Conservation (phyloP, 2,113 vertebrate genomes). For the Garra rufa region DNA sequence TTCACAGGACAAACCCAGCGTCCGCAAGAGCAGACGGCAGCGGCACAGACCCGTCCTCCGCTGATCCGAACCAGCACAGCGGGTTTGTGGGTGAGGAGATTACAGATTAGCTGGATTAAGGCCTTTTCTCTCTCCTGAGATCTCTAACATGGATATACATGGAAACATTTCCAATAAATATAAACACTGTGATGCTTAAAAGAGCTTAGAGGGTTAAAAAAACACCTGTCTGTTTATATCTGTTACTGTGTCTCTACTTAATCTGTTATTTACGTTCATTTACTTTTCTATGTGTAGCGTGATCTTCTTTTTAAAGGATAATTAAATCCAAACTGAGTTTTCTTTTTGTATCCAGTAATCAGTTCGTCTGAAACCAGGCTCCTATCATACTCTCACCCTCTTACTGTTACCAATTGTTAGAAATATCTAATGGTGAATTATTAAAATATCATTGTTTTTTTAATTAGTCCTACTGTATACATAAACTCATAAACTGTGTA, state of each 20-base stretch:
- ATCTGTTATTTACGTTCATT: not conserved
- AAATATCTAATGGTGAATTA: not conserved
- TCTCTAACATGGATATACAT: not conserved
- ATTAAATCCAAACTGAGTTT: not conserved
- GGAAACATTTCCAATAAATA: constrained; percentile 15
- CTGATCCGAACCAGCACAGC: constrained; percentile 75
- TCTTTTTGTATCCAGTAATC: not conserved
- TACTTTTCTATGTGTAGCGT: not conserved
- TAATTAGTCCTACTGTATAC: not conserved
- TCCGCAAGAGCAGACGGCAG: constrained; percentile 58
- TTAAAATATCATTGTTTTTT: not conserved
- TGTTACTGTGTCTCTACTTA: not conserved
- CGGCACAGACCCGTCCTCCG: constrained; percentile 62
- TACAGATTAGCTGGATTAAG: constrained; percentile 56
- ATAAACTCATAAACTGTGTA: not conserved
- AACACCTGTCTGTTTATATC: not conserved
- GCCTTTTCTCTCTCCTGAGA: constrained; percentile 32
- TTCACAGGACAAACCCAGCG: constrained; percentile 66
- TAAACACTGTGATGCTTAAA: not conserved
- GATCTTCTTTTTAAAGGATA: not conserved
- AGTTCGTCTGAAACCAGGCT: not conserved
- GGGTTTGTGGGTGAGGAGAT: constrained; percentile 59
- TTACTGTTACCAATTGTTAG: not conserved
- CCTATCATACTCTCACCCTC: not conserved
- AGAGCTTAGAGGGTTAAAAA: not conserved